phyloP scores from a whole-genome alignment of 1,140 invertebrate species.

The Caenorhabditis elegans region WBcel235 BX284602.5:5782001-5782500 shows the following conservation, averaged over 20 bases:
- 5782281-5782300: no score
- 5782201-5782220: constrained; percentile 65
- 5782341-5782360: no score
- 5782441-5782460: constrained; percentile 29
- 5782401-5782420: not conserved
- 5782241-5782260: constrained; percentile 74
- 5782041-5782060: constrained; percentile 8
- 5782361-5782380: no score
- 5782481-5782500: constrained; percentile 9
- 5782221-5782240: constrained; percentile 85
- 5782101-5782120: not conserved
- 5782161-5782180: not conserved
- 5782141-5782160: not conserved
- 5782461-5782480: not conserved
- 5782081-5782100: not conserved
- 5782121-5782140: not conserved
- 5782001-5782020: not conserved
- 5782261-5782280: constrained; percentile 35
- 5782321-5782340: no score
- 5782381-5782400: no score
- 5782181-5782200: not conserved
- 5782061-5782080: not conserved
- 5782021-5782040: not conserved
- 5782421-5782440: not conserved
- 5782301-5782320: no score